Evolutionary conservation across 2,113 vertebrate genomes (phyloP), one percentile per base, ranked within the genome.

Genomic region (Otus sunia): DNA sequence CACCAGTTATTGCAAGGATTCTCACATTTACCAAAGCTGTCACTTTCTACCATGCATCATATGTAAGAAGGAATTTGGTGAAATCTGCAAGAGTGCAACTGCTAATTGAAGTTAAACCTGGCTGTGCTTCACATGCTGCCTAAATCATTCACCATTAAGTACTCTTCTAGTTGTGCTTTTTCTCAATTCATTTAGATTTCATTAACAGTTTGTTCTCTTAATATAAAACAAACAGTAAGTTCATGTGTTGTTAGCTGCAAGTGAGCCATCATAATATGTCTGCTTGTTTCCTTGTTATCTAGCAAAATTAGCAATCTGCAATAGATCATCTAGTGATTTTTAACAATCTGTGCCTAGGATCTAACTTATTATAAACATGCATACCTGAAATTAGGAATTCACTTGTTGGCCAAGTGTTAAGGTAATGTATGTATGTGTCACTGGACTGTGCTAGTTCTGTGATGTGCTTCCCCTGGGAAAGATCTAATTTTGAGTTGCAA

Each of bases 241-340:
- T 95, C 29, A 39, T 49, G 67, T 88, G 47, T 12, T 83, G 37
- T 64, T 88, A 90, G 66, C 69, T 89, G 76, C 84, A 85, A 73
- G 45, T 81, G 75, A 92, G 72, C 76, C 76, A 45, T 86, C 41
- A 63, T 66, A 60, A 36, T 34, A 32, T 82, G 56, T 88, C 41
- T 85, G 75, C 80, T 91, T 84, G 53, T 68, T 94, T 91, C 63
- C 52, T 79, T 92, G 76, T 96, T 88, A 80, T 69, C 75, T 73
- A 88, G 86, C 83, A 93, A 81, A 95, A 86, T 75, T 50, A 60
- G 74, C 55, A 63, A 67, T 88, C 81, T 88, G 49, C 66, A 84
- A 7, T 90, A 73, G 89, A 15, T 88, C 30, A 83, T 64, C 66
- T 72, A 62, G 68, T 69, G 62, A 86, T 58, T 84, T 85, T 85